phyloP scores from a whole-genome alignment of 2,888 invertebrate genomes.

The Eupithecia subumbrata region DNA sequence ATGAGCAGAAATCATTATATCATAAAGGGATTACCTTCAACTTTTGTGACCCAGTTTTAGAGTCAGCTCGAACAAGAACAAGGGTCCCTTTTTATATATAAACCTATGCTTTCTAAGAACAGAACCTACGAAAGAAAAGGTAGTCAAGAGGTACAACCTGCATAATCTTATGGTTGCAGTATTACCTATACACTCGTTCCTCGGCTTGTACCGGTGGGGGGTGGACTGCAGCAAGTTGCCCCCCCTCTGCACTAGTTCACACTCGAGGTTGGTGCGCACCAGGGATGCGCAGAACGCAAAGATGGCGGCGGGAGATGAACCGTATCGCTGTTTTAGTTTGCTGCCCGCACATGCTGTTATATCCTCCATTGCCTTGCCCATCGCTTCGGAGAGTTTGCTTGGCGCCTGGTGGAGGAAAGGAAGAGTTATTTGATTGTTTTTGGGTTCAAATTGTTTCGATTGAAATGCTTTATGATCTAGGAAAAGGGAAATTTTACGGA shows the following conservation, averaged over 20 bases:
- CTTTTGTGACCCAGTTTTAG: not conserved
- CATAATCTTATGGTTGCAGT: no score
- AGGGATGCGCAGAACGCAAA: constrained; percentile 95
- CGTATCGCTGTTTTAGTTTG: constrained; percentile 89
- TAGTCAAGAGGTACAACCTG: no score
- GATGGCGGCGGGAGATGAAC: constrained; percentile 82
- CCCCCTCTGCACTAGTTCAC: constrained; percentile 95
- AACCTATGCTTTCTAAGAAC: not conserved
- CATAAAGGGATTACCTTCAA: not conserved
- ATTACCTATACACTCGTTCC: constrained; percentile 56
- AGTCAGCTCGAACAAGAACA: not conserved
- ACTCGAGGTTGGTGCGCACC: constrained; percentile 95
- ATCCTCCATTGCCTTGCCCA: constrained; percentile 97
- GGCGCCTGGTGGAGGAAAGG: constrained; percentile 77
- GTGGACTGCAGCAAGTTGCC: constrained; percentile 85
- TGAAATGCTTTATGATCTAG: not conserved
- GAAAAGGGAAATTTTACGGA: no score
- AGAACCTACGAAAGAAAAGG: not conserved
- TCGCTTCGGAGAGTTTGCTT: constrained; percentile 92
- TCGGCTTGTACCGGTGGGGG: constrained; percentile 82
- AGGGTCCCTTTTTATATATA: not conserved
- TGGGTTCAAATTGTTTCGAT: not conserved
- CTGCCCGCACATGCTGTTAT: constrained; percentile 94
- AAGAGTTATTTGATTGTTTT: not conserved
- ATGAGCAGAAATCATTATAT: not conserved